Evolutionary conservation across 2,797 vertebrate genomes (phyloP).

Genomic region (Chanos chanos): DNA sequence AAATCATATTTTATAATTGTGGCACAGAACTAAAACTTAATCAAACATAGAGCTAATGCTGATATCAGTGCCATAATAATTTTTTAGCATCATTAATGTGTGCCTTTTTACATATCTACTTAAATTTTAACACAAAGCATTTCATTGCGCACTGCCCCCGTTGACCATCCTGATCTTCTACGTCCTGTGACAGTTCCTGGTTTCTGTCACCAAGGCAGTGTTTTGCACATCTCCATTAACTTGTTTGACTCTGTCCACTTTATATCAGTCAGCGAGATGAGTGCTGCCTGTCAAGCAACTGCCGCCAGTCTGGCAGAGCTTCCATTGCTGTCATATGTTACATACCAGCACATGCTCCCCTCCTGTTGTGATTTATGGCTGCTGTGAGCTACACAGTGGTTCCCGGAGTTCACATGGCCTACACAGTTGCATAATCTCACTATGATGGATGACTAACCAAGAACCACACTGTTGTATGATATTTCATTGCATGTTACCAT

Average conservation of each 20-base stretch:
- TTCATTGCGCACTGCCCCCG: too few species aligned
- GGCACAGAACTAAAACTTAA: too few species aligned
- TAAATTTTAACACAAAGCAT: too few species aligned
- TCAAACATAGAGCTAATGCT: too few species aligned
- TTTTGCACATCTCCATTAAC: slow-evolving; percentile 56
- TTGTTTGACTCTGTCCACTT: slow-evolving; percentile 53
- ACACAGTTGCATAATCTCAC: background rate
- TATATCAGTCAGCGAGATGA: slow-evolving; percentile 48
- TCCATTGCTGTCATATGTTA: slow-evolving; percentile 63
- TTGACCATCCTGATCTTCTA: too few species aligned
- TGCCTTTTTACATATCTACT: too few species aligned
- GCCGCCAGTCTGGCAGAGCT: slow-evolving; percentile 60
- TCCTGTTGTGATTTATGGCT: slow-evolving; percentile 40
- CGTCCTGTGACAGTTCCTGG: slow-evolving; percentile 58
- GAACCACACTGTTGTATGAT: background rate
- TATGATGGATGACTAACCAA: background rate
- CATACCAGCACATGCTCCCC: slow-evolving; percentile 55
- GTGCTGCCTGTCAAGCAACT: slow-evolving; percentile 60
- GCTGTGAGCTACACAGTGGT: background rate
- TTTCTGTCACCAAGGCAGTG: slow-evolving; percentile 58
- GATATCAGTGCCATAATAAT: too few species aligned
- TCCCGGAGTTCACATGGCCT: background rate
- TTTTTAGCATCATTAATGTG: too few species aligned
- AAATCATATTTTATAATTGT: too few species aligned
- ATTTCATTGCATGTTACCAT: background rate